Evolutionary conservation across 2,888 invertebrate genomes (phyloP).

Genomic region (Candidula unifasciata): DNA sequence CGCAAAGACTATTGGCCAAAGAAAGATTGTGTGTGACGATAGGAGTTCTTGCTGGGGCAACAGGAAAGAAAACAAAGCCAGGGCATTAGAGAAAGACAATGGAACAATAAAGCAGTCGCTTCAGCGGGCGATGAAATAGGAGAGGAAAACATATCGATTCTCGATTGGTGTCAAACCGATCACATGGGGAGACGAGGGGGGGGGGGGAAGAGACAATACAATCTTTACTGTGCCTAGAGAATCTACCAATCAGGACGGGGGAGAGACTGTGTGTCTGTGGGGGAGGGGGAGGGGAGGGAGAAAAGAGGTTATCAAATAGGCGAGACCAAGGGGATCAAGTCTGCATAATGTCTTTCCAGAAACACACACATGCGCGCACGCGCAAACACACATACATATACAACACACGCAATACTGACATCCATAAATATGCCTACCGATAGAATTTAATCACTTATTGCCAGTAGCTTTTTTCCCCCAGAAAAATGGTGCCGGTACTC

Average conservation of each 20-base stretch:
- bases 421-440: too few species aligned
- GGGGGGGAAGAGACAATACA: neutral
- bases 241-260: neutral
- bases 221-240: neutral
- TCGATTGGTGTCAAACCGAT: slow-evolving; percentile 4
- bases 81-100: slow-evolving; percentile 25
- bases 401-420: too few species aligned
- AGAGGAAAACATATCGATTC: slow-evolving; percentile 18
- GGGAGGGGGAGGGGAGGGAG: neutral
- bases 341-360: too few species aligned
- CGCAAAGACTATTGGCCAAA: neutral
- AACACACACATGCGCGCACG: too few species aligned
- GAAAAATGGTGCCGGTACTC: too few species aligned
- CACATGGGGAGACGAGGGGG: neutral
- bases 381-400: too few species aligned
- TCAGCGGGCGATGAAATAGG: neutral
- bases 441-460: too few species aligned
- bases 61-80: neutral
- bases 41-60: neutral
- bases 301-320: neutral
- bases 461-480: too few species aligned
- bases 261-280: too few species aligned
- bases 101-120: neutral
- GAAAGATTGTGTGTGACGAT: slow-evolving; percentile 23
- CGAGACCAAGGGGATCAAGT: too few species aligned